A percentile compares a stretch with the other conserved stretches of the same genome.
These are phyloP conservation scores for Sussaba pulchella DNA, from an alignment of 2,888 invertebrate genomes.

Conservation along the genomic window DNA sequence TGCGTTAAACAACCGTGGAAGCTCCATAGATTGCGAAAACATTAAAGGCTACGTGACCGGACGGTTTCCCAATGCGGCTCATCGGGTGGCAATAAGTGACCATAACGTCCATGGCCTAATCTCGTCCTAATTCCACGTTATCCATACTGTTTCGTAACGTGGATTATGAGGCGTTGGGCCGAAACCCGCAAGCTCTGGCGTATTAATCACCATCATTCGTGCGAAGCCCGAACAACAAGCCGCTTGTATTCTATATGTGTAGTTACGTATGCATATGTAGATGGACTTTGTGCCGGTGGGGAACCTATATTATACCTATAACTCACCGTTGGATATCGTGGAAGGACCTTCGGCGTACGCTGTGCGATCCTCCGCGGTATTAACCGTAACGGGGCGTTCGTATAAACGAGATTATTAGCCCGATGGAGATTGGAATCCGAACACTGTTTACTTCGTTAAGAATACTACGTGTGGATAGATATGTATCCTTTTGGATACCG, in stretches of 20 bases:
- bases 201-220: conserved; percentile 75
- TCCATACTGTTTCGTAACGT: conserved; percentile 66
- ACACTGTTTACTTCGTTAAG: conserved; percentile 46
- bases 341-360: conserved; percentile 48
- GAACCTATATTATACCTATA: conserved; percentile 42
- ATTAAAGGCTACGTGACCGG: background rate
- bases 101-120: conserved; percentile 72
- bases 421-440: conserved; percentile 55
- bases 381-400: conserved; percentile 46
- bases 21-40: conserved; percentile 49
- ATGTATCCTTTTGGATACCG: too few species aligned
- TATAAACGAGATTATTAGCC: conserved; percentile 62
- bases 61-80: conserved; percentile 20
- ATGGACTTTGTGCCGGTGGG: conserved; percentile 7
- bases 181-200: conserved; percentile 57
- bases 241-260: background rate
- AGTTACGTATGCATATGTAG: conserved; percentile 1
- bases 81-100: conserved; percentile 66
- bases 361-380: conserved; percentile 36
- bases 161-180: conserved; percentile 69
- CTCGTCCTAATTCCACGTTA: conserved; percentile 69
- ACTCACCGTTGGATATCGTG: conserved; percentile 39
- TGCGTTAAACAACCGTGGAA: conserved; percentile 26
- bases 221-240: conserved; percentile 53
- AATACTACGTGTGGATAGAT: too few species aligned